Evolutionary conservation across 1,140 invertebrate genomes (phyloP), one percentile per base, ranked within the genome.

Genomic region (Stegodyphus mimosarum): DNA sequence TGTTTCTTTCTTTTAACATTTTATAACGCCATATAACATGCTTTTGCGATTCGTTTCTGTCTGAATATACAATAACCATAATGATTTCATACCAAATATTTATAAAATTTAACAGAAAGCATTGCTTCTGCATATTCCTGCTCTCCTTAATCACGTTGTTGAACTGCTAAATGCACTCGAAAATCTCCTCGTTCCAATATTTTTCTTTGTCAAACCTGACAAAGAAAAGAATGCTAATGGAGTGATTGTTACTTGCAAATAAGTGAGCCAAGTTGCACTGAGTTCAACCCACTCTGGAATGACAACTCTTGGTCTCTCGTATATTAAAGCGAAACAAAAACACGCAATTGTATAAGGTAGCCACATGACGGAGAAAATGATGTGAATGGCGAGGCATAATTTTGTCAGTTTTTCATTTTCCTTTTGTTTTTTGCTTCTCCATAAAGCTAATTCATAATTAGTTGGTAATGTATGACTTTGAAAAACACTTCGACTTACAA

Each of bases 361-460:
- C 86, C 86, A 87, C 73, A 83, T 66, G 13, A 77, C 53, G 13
- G 64, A 74, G 17, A 83, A 83, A 18, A 83, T 50, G 11, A 77
- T 49, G 52, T 87, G 72, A 15, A 87, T 66, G 7, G 50, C n/a
- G 17, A 83, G 83, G 17, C 86, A 87, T 4, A 79, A 48, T 67
- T 83, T 87, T 1, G 86, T 87, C 18, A 87, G 53, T 52, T 78
- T 87, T 18, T 83, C 79, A 50, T 83, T 78, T 13, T 83, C 76
- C 33, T 73, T 81, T 53, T 78, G 86, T 33, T 77, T 83, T 10
- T 87, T 74, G 51, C 79, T 83, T 10, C 86, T 53, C 73, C 73
- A 81, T 49, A 79, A 15, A 9, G 73, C 72, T 15, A 83, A 53
- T 17, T 83, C 79, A 11, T 76, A 83, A 66, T 83, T 87, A 10